Base-by-base conservation (phyloP, 2,888 invertebrate species). In the Ptychoptera contaminata region DNA sequence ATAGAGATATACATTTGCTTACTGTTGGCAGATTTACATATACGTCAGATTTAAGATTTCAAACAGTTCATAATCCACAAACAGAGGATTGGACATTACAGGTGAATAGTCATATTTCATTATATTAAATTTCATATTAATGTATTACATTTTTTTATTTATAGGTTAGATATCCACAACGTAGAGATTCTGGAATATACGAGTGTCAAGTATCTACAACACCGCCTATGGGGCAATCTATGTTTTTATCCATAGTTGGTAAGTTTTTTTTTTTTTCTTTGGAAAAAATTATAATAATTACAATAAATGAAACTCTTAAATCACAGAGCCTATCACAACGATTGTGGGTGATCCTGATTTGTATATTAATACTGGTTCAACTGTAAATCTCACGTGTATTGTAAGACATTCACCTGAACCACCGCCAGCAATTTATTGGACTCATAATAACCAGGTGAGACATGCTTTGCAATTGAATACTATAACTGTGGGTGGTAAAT, bases 391-490 rank as follows among this genome's bases (percentile, higher is more conserved):
- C 57, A 84, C 83, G 29, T 84, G 84, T 57, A 74, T 83, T 50
- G 84, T 90, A 37, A 79, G 77, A 60, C 86, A 88, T 58, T 82
- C 86, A 48, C 88, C 88, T 0, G 88, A 88, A 58, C 87, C 88
- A 16, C 87, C 88, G 1, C 80, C 83, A 29, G 77, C 82, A 46
- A 87, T 90, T 56, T 77, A 79, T 60, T 90, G 90, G 90, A 86
- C 85, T 37, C 90, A 90, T 62, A 83, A 87, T 62, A 77, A 79
- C 59, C 76, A 82, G 76, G 86, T 86, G 66, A 65, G 67, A 42
- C 16, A 11, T 36, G 8, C 4, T 36, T 5, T 36, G n/a, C 4
- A 32, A 11, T 32, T 23, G 4, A 23, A 23, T n/a, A n/a, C n/a
- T n/a, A n/a, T n/a, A n/a, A n/a, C n/a, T n/a, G n/a, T n/a, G n/a